Evolutionary conservation across 1,140 invertebrate species (phyloP).

Genomic region (Pseudomyrmex pallidus): DNA sequence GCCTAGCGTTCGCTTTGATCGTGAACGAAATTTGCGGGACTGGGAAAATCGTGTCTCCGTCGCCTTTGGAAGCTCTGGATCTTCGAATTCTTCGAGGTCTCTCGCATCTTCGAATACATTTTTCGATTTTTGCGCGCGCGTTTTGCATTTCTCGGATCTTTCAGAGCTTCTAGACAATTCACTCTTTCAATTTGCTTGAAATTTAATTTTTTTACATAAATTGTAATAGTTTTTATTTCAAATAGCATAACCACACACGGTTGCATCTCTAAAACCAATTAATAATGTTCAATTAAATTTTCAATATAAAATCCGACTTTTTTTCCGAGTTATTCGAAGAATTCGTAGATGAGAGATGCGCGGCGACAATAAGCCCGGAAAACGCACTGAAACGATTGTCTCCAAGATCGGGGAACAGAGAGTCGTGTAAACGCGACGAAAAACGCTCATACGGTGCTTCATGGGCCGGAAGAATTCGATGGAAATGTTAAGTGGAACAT

Average conservation of each 20-base stretch:
- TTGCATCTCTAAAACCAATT: too few relatives aligned
- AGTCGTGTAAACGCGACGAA: constrained; percentile 53
- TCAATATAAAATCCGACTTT: background rate
- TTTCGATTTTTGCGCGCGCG: background rate
- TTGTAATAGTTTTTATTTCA: background rate
- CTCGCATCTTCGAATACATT: background rate
- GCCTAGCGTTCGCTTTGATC: constrained; percentile 55
- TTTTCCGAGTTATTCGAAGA: background rate
- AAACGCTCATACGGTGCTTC: constrained; percentile 53
- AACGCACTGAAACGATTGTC: constrained; percentile 26
- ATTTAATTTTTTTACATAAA: background rate
- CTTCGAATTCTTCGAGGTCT: constrained; percentile 1
- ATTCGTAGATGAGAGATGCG: constrained; percentile 11
- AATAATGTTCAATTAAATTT: background rate
- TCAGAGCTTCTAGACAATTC: background rate
- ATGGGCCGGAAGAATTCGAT: constrained; percentile 79
- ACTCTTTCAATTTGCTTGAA: too few relatives aligned
- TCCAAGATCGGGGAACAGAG: constrained; percentile 27
- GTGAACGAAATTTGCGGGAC: constrained; percentile 3
- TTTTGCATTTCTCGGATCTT: background rate
- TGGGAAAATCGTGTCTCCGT: constrained; percentile 22
- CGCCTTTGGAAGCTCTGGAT: constrained; percentile 19
- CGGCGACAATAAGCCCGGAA: background rate
- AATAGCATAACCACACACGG: background rate
- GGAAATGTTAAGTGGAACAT: constrained; percentile 76